Evolutionary conservation across 2,797 vertebrate genomes (phyloP), one percentile per base, ranked within the genome.

Genomic region (Hypotaenidia philippensis): DNA sequence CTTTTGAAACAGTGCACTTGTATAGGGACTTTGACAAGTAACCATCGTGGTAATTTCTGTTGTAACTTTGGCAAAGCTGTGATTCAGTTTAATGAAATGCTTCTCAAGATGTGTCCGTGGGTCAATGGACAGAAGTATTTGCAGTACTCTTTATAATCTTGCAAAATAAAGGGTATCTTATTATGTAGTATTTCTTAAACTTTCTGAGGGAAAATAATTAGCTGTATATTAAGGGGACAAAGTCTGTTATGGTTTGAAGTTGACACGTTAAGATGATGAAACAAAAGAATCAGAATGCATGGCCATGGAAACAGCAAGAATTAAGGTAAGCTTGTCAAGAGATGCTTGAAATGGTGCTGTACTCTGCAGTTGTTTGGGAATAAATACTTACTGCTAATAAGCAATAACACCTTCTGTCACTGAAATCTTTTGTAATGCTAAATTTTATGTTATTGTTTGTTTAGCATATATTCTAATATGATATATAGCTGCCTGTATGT

Each of bases 81-180:
- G 12, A 31, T 64, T 4, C 5, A 1, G 2, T 55, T 83, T 56
- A 53, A 20, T 9, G 5, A 66, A 64, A 25, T 25, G 5, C 12
- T 5, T 80, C 27, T 66, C 11, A 41, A 53, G n/a, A 4, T 71
- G 19, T 0, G 1, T 16, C 13, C 78, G 1, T 0, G 2, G 15
- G 0, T 13, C 36, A 26, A 13, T 15, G 27, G 19, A 20, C 47
- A 38, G 49, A 81, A 50, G 38, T 19, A 14, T 20, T 56, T 57
- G 10, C 2, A 16, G 49, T 47, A 36, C 26, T 5, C n/a, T 89
- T 50, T 47, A 13, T 82, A 9, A 16, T 34, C 22, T 40, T 87
- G 26, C 11, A 36, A 70, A 83, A 44, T 45, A 17, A 50, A 34
- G 20, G 10, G 6, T 45, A 7, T 21, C 52, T 75, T 65, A 26